Base-by-base conservation (phyloP, 2,113 vertebrate species). In the Lepisosteus oculatus region DNA sequence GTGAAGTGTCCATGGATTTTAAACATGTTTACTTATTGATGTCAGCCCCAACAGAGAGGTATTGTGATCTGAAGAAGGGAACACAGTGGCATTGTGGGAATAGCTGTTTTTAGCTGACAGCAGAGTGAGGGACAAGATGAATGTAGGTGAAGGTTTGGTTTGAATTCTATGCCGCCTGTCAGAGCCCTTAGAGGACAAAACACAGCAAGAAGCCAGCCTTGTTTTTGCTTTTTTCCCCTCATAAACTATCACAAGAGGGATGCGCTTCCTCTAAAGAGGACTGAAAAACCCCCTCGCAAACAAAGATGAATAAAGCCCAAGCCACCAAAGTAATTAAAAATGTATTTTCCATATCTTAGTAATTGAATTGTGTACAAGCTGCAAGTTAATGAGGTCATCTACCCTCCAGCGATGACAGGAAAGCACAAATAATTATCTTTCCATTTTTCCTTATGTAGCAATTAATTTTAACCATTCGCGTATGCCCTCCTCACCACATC, bases 361-460 rank as follows among this genome's bases (percentile, higher is more conserved):
- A 96, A 95, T 95, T 96, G 94, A 96, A 95, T 96, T 95, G 94
- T 95, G 93, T 94, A 95, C 95, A 95, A 94, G 93, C 92, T 91
- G 91, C 92, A 93, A 95, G 92, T 94, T 95, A 95, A 95, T 95
- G 94, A 93, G 94, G 94, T 95, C 94, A 94, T 94, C 91, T 90
- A 92, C 93, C 91, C 94, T 91, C 82, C 74, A 92, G 93, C 92
- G 87, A 90, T 93, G 93, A 94, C 93, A 95, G 93, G 91, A 90
- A 94, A 93, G 90, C 92, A 92, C 92, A 91, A 95, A 96, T 95
- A 95, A 96, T 96, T 94, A 95, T 95, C 92, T 95, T 92, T 93
- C 93, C 88, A 90, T 94, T 95, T 95, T 92, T 95, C 94, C 92
- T 92, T 93, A 92, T 94, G 93, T 95, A 95, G 94, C 92, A 95